Percentiles rank a stretch among this genome's conserved stretches.
Conservation (phyloP, 2,888 invertebrate genomes). For the Macrophya alboannulata region DNA sequence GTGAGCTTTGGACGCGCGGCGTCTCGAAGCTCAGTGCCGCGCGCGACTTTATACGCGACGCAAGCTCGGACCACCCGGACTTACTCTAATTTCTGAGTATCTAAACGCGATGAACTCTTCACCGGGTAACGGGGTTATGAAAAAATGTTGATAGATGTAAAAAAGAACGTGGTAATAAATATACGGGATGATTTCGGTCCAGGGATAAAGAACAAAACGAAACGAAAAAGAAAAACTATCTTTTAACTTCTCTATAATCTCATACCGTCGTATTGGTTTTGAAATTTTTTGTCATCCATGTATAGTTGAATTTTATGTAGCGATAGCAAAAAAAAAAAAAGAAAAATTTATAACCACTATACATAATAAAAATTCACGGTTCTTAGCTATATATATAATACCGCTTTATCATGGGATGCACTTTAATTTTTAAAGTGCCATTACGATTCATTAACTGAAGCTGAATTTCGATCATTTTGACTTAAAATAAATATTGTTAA, state of each 20-base stretch:
- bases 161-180: conserved; percentile 3
- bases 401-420: not conserved
- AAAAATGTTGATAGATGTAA: conserved; percentile 48
- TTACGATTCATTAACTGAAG: not conserved
- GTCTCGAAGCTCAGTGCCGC: conserved; percentile 76
- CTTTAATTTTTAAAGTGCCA: not conserved
- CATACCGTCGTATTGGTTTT: not conserved
- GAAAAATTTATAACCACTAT: not conserved
- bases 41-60: conserved; percentile 76
- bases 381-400: not conserved
- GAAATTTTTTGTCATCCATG: not conserved
- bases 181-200: not conserved
- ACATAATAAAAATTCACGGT: not conserved
- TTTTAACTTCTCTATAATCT: not conserved
- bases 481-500: not conserved
- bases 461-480: not conserved
- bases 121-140: not conserved
- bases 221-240: conserved; percentile 41
- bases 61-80: conserved; percentile 52
- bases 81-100: conserved; percentile 13
- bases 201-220: conserved; percentile 27
- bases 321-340: not conserved
- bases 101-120: conserved; percentile 41
- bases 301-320: conserved; percentile 9
- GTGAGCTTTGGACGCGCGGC: conserved; percentile 71